Evolutionary conservation across 2,113 vertebrate genomes (phyloP).

Genomic region (Elgaria multicarinata): DNA sequence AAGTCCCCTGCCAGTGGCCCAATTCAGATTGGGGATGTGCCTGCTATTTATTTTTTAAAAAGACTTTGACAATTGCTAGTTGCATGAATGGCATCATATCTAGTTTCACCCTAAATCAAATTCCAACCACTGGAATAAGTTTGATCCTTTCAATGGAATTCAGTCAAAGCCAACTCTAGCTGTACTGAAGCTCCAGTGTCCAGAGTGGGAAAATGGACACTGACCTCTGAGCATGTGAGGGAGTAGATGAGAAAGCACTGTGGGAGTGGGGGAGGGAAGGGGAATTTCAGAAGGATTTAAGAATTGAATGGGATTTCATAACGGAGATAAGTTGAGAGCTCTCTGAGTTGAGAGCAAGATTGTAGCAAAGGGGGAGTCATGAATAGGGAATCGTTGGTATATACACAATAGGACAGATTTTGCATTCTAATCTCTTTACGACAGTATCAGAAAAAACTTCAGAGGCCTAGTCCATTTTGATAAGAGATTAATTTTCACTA

Average conservation of each 20-base stretch:
- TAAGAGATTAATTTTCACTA: slow-evolving; percentile 46
- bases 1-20: too few relatives aligned
- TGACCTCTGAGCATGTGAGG: not conserved
- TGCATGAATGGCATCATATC: too few relatives aligned
- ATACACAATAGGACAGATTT: slow-evolving; percentile 35
- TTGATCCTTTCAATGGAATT: too few relatives aligned
- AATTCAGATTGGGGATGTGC: too few relatives aligned
- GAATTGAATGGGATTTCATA: not conserved
- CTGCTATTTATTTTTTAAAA: too few relatives aligned
- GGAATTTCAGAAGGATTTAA: not conserved
- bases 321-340: not conserved
- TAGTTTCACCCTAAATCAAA: too few relatives aligned
- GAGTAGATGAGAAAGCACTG: not conserved
- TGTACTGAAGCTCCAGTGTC: not conserved
- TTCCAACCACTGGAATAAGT: too few relatives aligned
- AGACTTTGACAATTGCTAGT: too few relatives aligned
- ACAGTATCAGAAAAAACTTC: slow-evolving; percentile 23
- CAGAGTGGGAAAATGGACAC: not conserved
- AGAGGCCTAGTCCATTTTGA: slow-evolving; percentile 11
- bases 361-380: not conserved
- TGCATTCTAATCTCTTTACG: slow-evolving; percentile 38
- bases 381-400: not conserved
- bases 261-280: not conserved
- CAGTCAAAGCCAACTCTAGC: not conserved
- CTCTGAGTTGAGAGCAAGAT: not conserved